Evolutionary conservation across 2,113 vertebrate species (phyloP).

Genomic region (Myotis lucifugus): DNA sequence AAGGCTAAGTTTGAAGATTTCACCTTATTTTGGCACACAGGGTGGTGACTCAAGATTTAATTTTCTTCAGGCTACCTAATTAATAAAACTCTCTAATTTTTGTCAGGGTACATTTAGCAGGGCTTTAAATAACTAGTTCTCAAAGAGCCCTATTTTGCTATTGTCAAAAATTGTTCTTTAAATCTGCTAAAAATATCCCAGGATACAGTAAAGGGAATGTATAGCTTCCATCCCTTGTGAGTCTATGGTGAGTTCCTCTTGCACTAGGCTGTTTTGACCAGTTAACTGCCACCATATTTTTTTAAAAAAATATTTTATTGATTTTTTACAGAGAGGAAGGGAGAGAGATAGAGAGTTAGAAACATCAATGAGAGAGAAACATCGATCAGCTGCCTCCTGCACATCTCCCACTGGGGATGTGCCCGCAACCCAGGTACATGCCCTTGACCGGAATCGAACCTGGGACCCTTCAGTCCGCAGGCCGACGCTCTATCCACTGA

Average conservation of each 20-base stretch:
- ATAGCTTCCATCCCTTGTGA: constrained; percentile 47
- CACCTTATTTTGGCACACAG: constrained; percentile 77
- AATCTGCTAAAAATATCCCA: constrained; percentile 80
- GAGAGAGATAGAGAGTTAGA: no score
- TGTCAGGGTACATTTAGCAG: constrained; percentile 77
- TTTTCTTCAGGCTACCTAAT: constrained; percentile 79
- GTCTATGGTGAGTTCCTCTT: constrained; percentile 47
- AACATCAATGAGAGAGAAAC: no score
- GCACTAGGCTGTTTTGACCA: constrained; percentile 27
- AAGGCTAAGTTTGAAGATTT: constrained; percentile 69
- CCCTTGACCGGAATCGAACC: no score
- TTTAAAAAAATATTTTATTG: no score
- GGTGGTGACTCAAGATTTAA: constrained; percentile 76
- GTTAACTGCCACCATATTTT: no score
- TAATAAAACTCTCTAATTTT: constrained; percentile 79
- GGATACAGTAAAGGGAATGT: constrained; percentile 74
- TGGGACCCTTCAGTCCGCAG: no score
- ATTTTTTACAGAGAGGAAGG: no score
- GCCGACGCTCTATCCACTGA: no score
- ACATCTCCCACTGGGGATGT: no score
- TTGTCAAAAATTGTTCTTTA: constrained; percentile 78
- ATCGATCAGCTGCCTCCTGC: no score
- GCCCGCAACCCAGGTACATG: no score
- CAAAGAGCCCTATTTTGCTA: constrained; percentile 72
- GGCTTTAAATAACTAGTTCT: constrained; percentile 78